phyloP scores from a whole-genome alignment of 1,140 invertebrate genomes.

The Palaemon carinicauda region DNA sequence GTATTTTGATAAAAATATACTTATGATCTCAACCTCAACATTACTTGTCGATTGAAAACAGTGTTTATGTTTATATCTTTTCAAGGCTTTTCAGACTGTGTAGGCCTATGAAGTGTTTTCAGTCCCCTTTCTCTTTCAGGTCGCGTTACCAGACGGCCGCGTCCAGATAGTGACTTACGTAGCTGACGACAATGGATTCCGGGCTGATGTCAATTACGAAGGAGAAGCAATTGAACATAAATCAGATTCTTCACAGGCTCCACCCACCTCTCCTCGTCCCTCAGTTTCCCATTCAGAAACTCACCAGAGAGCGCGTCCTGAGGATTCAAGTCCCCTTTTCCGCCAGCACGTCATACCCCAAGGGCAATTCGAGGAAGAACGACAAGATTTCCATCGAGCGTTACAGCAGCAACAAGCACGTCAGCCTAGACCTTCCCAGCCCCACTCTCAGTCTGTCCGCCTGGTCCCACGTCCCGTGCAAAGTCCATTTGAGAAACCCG shows the following conservation, averaged over 20 bases:
- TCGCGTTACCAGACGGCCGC: constrained; percentile 59
- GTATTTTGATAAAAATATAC: too few relatives aligned
- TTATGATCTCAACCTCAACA: too few relatives aligned
- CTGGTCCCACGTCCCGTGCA: neutral
- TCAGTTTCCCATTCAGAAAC: neutral
- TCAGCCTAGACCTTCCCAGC: neutral
- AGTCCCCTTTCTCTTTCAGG: constrained; percentile 1
- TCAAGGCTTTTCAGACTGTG: too few relatives aligned
- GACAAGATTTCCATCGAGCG: neutral
- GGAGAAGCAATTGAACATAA: constrained; percentile 5
- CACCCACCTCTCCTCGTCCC: neutral
- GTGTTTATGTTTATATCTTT: too few relatives aligned
- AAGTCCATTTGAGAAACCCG: neutral
- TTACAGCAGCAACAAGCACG: neutral
- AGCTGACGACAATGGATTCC: constrained; percentile 63
- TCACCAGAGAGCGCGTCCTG: neutral
- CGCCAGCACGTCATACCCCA: neutral
- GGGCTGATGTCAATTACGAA: constrained; percentile 62
- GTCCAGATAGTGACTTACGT: constrained; percentile 62
- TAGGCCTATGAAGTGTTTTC: too few relatives aligned
- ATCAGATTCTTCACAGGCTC: neutral
- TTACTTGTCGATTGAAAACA: too few relatives aligned
- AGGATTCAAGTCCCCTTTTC: neutral
- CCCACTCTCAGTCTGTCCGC: neutral
- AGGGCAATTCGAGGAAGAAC: neutral